Evolutionary conservation across 2,113 vertebrate species (phyloP), one percentile per base, ranked within the genome.

Genomic region (Apeltes quadracus): DNA sequence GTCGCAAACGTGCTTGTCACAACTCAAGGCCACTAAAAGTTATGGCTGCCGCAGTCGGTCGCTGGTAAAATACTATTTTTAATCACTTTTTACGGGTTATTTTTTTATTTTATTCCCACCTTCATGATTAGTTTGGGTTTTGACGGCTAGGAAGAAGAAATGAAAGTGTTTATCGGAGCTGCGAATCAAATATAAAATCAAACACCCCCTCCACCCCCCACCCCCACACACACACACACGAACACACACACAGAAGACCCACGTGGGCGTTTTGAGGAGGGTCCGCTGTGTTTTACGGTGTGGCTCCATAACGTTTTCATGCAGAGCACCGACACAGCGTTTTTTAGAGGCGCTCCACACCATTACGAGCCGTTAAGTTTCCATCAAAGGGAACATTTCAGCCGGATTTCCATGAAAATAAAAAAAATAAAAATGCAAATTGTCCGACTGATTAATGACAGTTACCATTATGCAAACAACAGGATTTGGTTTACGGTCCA

Each of bases 11-110:
- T 18, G 55, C 59, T 51, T 10, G 39, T 76, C 76, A 74, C 66
- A 50, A 73, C 55, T 69, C 65, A 73, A 76, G 75, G 72, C 62
- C 61, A 51, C 34, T 46, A 46, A 57, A 84, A 59, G 51, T 16
- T n/a, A 64, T 2, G 38, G 3, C 13, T 14, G 12, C 43, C n/a
- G 22, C 56, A 39, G 50, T 58, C 51, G 58, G 54, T 50, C 11
- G 41, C 46, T 22, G 68, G 25, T 62, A 61, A 77, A 75, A 75
- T 74, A 53, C 29, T 70, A 61, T 81, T 71, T 76, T 39, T 64
- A 72, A 34, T 72, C 23, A 43, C 44, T 29, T 50, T 77, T 81
- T 32, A 43, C 25, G 50, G 55, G 66, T 54, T 67, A 3, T 58
- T 72, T 78, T 59, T 69, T 54, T 67, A 3, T 58, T 72, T 78